Conservation (phyloP, 2,113 vertebrate genomes). For the Bos javanicus region DNA sequence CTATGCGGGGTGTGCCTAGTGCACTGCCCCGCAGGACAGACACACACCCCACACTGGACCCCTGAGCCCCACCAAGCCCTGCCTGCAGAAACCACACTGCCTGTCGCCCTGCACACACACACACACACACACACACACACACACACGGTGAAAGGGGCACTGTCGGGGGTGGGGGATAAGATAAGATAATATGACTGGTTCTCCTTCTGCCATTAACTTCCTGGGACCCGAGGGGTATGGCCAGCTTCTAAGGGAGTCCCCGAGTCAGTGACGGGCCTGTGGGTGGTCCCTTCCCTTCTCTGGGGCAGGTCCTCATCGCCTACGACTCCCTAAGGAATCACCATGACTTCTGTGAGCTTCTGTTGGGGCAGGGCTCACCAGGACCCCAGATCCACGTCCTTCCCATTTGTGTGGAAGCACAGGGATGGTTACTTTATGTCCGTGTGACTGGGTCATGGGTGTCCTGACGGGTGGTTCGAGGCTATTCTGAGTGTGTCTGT, state of each 20-base stretch:
- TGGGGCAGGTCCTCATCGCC: accelerated
- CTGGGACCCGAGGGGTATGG: background rate
- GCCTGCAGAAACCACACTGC: accelerated
- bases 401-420: background rate
- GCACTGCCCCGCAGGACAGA: accelerated
- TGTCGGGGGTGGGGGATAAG: background rate
- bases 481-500: background rate
- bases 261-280: accelerated
- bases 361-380: background rate
- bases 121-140: background rate
- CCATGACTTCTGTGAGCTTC: background rate
- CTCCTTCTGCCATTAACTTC: background rate
- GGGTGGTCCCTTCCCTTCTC: no score
- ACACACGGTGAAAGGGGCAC: background rate
- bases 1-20: accelerated
- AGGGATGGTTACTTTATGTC: background rate
- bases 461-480: accelerated
- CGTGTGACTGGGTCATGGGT: background rate
- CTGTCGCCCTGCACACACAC: no score
- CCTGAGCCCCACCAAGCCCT: accelerated
- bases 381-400: background rate
- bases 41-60: background rate
- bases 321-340: background rate
- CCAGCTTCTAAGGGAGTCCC: background rate
- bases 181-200: background rate